phyloP scores from a whole-genome alignment of 2,113 vertebrate genomes.

The Helogale parvula region DNA sequence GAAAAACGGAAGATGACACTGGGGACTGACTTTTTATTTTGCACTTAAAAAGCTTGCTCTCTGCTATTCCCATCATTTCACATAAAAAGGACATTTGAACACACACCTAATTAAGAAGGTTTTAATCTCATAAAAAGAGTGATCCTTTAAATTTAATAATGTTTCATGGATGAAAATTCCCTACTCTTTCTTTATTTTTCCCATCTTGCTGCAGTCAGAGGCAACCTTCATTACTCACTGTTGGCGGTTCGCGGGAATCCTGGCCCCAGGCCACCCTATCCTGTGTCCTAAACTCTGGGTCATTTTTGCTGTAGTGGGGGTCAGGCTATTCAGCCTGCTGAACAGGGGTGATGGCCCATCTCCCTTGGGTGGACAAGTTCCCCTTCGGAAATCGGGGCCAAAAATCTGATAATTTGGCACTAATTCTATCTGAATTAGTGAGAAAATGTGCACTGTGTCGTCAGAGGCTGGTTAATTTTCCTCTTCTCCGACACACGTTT shows the following conservation, averaged over 20 bases:
- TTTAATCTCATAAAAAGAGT: conserved; percentile 61
- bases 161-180: conserved; percentile 5
- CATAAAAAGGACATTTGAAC: conserved; percentile 33
- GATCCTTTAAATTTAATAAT: conserved; percentile 27
- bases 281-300: not conserved
- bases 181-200: not conserved
- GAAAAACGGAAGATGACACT: not conserved
- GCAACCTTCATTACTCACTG: not conserved
- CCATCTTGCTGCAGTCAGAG: not conserved
- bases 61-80: conserved; percentile 5
- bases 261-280: not conserved
- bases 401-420: not conserved
- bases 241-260: not conserved
- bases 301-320: not conserved
- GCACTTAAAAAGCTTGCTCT: conserved; percentile 26
- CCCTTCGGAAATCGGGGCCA: not conserved
- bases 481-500: not conserved
- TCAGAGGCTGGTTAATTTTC: not conserved
- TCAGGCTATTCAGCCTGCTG: too few species aligned
- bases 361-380: not conserved
- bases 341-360: not conserved
- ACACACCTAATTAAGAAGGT: conserved; percentile 32
- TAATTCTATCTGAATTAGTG: not conserved
- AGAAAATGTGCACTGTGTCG: not conserved
- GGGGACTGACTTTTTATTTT: conserved; percentile 51